These are phyloP conservation scores for Rhizoglyphus robini DNA, from an alignment of 1,140 invertebrate species.

Conservation along the genomic window DNA sequence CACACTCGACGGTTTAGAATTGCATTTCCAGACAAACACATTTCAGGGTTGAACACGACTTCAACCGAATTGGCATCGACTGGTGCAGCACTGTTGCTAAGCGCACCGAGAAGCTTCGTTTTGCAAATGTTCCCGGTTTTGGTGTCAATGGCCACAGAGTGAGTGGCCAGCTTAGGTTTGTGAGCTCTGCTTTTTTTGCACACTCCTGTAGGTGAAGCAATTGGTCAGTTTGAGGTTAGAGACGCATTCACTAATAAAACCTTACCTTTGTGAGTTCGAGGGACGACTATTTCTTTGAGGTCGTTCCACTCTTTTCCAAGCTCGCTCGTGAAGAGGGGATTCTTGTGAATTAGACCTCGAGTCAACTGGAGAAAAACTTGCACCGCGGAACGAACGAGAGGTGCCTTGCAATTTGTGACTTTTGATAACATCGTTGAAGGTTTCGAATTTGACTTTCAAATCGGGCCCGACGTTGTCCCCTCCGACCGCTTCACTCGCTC, in stretches of 20 bases:
- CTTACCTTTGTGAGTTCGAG: background rate
- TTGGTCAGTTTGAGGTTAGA: no score
- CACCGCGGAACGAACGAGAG: constrained; percentile 35
- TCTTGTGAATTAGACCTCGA: background rate
- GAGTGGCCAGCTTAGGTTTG: constrained; percentile 3
- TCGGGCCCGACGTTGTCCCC: background rate
- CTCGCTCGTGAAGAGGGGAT: background rate
- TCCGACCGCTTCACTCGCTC: background rate
- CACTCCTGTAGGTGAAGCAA: no score
- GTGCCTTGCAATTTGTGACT: constrained; percentile 44
- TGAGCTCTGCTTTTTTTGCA: background rate
- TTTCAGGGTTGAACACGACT: constrained; percentile 3
- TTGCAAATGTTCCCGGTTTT: background rate
- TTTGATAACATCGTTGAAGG: constrained; percentile 41
- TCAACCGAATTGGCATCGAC: constrained; percentile 4
- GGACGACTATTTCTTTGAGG: background rate
- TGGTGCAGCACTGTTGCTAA: background rate
- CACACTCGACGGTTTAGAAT: no score
- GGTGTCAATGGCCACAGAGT: constrained; percentile 1
- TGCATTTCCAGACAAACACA: background rate
- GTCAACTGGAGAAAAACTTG: constrained; percentile 17
- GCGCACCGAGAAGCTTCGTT: background rate
- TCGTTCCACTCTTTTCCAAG: background rate
- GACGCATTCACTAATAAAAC: no score
- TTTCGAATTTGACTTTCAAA: constrained; percentile 32